Evolutionary conservation across 2,888 invertebrate genomes (phyloP), one percentile per base, ranked within the genome.

Genomic region (Philereme transversata): DNA sequence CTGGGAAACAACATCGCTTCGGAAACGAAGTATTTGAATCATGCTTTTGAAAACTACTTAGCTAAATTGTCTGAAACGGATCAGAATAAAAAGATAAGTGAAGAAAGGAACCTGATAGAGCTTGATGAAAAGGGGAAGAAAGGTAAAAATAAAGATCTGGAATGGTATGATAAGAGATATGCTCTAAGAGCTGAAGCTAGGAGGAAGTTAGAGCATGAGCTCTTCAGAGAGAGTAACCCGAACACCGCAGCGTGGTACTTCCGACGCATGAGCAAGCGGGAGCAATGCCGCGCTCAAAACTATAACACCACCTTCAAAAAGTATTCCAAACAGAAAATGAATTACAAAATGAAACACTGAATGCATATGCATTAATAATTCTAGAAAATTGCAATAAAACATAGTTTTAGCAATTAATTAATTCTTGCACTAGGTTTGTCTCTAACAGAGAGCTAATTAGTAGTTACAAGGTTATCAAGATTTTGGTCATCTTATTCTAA

Each of bases 181-280:
- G 64, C 73, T 1, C 67, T 85, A 38, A 79, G 92, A 51, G 83
- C 78, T 5, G 86, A 89, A 60, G 88, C 90, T 49, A 82, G 92
- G 51, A 86, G 82, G 56, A 86, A 77, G 67, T 68, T 89, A 4
- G 86, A 90, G 65, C 75, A 81, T 45, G 90, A 87, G 57, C 64
- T 87, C 9, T 87, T 89, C 69, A 86, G 86, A 10, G 83, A 85
- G 38, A 77, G 73, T 10, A 81, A 75, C 44, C 74, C 79, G 1
- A 88, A 88, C 65, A 84, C 81, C 46, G 89, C 90, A 0, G 83
- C 84, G 2, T 92, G 93, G 93, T 92, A 93, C 69, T 92, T 92
- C 66, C 81, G 87, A 11, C 86, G 92, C 35, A 89, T 92, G 92
- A 84, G 86, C 54, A 83, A 83, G 60, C 82, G 93, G 5, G 92